Base-by-base conservation (phyloP, 2,888 invertebrate genomes). In the Asteroscopus sphinx region DNA sequence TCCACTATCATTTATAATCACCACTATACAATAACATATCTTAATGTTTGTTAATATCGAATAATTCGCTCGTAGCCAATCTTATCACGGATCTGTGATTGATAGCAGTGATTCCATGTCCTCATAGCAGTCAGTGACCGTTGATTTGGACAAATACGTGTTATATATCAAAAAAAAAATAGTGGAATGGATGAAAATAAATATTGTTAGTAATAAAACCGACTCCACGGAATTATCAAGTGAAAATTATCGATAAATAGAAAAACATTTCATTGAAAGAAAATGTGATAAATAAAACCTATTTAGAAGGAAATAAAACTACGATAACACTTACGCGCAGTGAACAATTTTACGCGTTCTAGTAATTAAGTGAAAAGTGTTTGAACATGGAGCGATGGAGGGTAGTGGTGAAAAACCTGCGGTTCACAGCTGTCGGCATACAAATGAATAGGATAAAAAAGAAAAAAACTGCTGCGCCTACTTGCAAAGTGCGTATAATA, bases 381-480 rank as follows among this genome's bases (percentile, higher is more conserved):
- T n/a, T 36, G 5, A 49, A n/a, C 1, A 63, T 80, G 81, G 81
- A 83, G 2, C 71, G 70, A 2, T 82, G 81, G 77, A 52, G 55
- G 33, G 70, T 65, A 1, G 55, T 59, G 28, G 58, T 67, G 1
- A 81, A 77, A 32, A 79, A 76, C 32, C 61, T 90, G 1, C 76
- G 77, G 9, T 82, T 83, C 47, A 77, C 83, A 0, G 81, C 88
- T 21, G 75, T 91, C 1, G 91, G 92, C 16, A 87, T 90, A 51
- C 89, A 88, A 65, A 79, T 75, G 30, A 76, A 51, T 47, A 80
- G 65, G 36, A 55, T 81, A 1, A 76, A 79, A 35, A 71, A 73
- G 59, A 78, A 67, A 46, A 77, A 68, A 39, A 67, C 80, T 0
- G 80, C 85, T 0, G 68, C 76, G 0, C 76, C 79, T 3, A 82